Conservation (phyloP, 2,113 vertebrate species). For the Myiozetetes cayanensis region DNA sequence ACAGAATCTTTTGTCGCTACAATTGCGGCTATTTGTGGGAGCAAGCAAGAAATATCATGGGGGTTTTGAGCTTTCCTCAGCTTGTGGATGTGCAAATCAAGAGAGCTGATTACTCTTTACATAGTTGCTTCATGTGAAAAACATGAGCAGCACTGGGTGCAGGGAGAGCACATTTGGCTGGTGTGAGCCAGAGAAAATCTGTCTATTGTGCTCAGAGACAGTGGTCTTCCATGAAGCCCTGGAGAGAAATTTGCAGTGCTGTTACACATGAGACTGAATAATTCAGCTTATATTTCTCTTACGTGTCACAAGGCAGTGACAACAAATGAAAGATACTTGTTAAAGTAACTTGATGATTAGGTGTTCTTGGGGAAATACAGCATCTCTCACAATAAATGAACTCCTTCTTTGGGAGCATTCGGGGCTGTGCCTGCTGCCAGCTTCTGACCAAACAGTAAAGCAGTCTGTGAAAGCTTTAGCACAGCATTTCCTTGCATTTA, state of each 20-base stretch:
- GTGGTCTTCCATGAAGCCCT: not conserved
- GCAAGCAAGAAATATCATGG: not conserved
- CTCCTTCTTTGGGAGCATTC: not conserved
- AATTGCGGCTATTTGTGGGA: not conserved
- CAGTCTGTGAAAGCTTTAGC: not conserved
- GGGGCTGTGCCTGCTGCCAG: fast-evolving
- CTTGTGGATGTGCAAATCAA: not conserved
- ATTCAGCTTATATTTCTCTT: not conserved
- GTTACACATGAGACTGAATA: not conserved
- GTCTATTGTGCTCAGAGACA: not conserved
- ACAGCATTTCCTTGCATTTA: not conserved
- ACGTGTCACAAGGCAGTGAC: not conserved
- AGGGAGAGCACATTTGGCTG: not conserved
- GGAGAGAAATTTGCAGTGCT: not conserved
- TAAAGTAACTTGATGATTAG: not conserved
- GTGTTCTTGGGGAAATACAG: not conserved
- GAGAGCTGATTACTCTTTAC: fast-evolving
- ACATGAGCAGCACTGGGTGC: not conserved
- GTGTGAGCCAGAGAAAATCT: not conserved
- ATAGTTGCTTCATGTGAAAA: not conserved
- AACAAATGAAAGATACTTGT: not conserved
- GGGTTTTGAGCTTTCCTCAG: not conserved
- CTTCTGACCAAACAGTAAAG: not conserved
- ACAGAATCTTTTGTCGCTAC: not conserved
- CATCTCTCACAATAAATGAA: not conserved